These are phyloP conservation scores for Anarsia innoxiella DNA, from an alignment of 2,888 invertebrate species.

Conservation along the genomic window DNA sequence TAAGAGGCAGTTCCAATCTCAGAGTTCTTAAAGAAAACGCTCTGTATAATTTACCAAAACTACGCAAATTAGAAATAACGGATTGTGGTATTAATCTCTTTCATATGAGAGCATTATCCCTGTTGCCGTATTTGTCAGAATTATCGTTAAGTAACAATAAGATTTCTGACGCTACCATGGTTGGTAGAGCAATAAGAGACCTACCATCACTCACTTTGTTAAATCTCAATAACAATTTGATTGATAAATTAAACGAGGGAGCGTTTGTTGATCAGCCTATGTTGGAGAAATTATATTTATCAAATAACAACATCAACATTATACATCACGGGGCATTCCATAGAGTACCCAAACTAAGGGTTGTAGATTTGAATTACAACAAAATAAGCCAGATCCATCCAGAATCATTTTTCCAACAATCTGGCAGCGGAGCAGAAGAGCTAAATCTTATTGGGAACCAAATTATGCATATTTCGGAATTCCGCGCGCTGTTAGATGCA, in stretches of 20 bases:
- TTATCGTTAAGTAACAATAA: constrained; percentile 82
- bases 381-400: constrained; percentile 85
- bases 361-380: constrained; percentile 86
- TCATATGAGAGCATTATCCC: constrained; percentile 84
- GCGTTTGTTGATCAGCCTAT: constrained; percentile 86
- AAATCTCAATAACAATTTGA: constrained; percentile 81
- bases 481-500: constrained; percentile 84
- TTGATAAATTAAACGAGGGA: constrained; percentile 82
- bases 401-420: constrained; percentile 85
- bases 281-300: constrained; percentile 79
- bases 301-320: constrained; percentile 83
- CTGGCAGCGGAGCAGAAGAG: constrained; percentile 84
- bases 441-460: constrained; percentile 85
- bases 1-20: constrained; percentile 81
- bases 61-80: constrained; percentile 83
- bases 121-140: constrained; percentile 81
- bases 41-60: constrained; percentile 79
- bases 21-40: constrained; percentile 82
- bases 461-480: constrained; percentile 82
- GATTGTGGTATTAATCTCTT: constrained; percentile 85
- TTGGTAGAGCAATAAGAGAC: constrained; percentile 85
- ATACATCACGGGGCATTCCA: constrained; percentile 88
- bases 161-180: constrained; percentile 86
- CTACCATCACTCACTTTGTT: constrained; percentile 82
- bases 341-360: constrained; percentile 81